Conservation (phyloP, 2,113 vertebrate species). For the Rhabdomys dilectus region DNA sequence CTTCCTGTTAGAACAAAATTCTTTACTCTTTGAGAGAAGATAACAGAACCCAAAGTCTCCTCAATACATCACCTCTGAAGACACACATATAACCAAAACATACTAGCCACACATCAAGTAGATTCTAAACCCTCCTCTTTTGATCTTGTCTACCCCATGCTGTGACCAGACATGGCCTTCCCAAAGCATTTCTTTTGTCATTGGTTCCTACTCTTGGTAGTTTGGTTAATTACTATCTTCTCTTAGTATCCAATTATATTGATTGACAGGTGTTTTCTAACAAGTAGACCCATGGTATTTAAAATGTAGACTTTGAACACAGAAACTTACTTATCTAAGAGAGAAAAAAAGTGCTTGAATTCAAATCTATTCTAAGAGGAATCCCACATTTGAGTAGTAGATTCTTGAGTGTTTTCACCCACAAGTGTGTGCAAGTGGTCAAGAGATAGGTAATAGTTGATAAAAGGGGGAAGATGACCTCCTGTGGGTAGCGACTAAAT, state of each 20-base stretch:
- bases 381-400: neutral
- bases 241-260: constrained; percentile 14
- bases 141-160: neutral
- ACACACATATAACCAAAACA: neutral
- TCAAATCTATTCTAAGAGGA: constrained; percentile 22
- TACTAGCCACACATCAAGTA: neutral
- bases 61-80: neutral
- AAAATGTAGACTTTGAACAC: neutral
- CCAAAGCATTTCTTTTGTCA: neutral
- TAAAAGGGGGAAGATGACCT: neutral
- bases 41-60: neutral
- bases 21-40: constrained; percentile 2
- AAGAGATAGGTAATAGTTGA: neutral
- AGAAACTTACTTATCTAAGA: constrained; percentile 6
- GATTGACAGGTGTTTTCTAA: constrained; percentile 36
- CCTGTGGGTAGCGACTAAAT: neutral
- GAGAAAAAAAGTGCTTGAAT: neutral
- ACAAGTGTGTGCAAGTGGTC: neutral
- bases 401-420: neutral
- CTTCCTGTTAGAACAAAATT: constrained; percentile 42
- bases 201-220: neutral
- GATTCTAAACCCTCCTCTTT: neutral
- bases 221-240: constrained; percentile 13
- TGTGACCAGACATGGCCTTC: neutral
- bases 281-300: neutral